phyloP scores from a whole-genome alignment of 2,888 invertebrate genomes.

The Drosophila glabriapex region DNA sequence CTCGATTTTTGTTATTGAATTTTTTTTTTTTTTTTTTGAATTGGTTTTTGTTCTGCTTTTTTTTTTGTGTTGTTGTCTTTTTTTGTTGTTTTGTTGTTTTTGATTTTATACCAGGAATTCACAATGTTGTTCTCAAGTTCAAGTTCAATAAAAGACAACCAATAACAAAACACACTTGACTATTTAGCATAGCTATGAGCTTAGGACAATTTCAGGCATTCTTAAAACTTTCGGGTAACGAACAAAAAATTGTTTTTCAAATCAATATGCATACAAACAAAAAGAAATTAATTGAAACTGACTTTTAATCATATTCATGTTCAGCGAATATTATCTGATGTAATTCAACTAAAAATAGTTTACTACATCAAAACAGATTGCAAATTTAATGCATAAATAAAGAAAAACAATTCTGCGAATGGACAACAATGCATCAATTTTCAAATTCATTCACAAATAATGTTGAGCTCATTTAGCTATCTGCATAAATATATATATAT shows the following conservation, averaged over 20 bases:
- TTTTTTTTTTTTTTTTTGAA: constrained; percentile 16
- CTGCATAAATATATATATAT: background rate
- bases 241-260: constrained; percentile 48
- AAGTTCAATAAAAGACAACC: constrained; percentile 57
- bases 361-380: background rate
- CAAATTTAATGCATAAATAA: background rate
- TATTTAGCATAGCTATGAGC: constrained; percentile 56
- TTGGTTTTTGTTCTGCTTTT: constrained; percentile 2
- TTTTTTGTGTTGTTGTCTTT: constrained; percentile 5
- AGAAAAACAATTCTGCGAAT: background rate
- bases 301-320: constrained; percentile 13
- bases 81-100: constrained; percentile 33
- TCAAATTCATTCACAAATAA: background rate
- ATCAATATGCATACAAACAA: constrained; percentile 10
- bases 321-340: background rate
- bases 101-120: constrained; percentile 63
- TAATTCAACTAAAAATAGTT: background rate
- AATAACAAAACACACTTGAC: constrained; percentile 19
- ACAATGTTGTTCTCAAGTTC: constrained; percentile 67
- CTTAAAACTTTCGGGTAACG: constrained; percentile 57
- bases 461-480: background rate
- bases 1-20: constrained; percentile 23
- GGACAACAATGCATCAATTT: background rate
- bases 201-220: constrained; percentile 46
- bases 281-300: constrained; percentile 3